Conservation (phyloP, 2,888 invertebrate species). For the Heptascelio sp. region DNA sequence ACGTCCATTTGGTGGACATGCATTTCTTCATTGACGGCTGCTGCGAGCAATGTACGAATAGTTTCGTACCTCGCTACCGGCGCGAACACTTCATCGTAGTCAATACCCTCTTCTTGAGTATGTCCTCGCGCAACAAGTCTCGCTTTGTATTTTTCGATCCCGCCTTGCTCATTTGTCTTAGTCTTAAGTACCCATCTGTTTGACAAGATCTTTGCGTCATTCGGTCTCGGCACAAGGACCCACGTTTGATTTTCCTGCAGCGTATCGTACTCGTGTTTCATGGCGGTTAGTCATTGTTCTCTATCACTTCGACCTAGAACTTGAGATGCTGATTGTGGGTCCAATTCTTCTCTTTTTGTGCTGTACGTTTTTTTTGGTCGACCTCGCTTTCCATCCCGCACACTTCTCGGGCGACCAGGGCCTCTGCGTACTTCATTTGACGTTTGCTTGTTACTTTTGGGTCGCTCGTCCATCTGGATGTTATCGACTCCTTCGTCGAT, state of each 20-base stretch:
- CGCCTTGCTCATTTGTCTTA: too few relatives aligned
- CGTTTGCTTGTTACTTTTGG: background rate
- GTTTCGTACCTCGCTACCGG: background rate
- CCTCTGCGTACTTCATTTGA: conserved; percentile 3
- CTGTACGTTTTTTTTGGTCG: conserved; percentile 71
- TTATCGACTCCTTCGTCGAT: background rate
- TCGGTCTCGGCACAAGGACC: conserved; percentile 50
- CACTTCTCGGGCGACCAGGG: conserved; percentile 55
- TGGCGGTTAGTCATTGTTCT: conserved; percentile 41
- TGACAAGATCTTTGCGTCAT: conserved; percentile 33
- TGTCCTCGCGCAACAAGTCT: background rate
- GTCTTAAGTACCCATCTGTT: too few relatives aligned
- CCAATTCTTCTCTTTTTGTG: background rate
- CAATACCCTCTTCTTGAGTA: background rate
- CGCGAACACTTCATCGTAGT: background rate
- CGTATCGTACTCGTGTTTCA: too few relatives aligned
- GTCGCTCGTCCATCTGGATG: background rate
- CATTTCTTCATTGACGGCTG: background rate
- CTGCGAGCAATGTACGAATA: background rate
- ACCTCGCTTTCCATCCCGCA: conserved; percentile 83
- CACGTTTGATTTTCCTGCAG: conserved; percentile 54
- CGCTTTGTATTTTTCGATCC: too few relatives aligned
- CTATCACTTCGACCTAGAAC: conserved; percentile 19
- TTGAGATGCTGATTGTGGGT: conserved; percentile 38
- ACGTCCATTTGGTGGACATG: background rate